Percentiles rank a stretch among this genome's conserved stretches.
These are phyloP conservation scores for Agrilus mali DNA, from an alignment of 2,888 invertebrate species.

Conservation along the genomic window DNA sequence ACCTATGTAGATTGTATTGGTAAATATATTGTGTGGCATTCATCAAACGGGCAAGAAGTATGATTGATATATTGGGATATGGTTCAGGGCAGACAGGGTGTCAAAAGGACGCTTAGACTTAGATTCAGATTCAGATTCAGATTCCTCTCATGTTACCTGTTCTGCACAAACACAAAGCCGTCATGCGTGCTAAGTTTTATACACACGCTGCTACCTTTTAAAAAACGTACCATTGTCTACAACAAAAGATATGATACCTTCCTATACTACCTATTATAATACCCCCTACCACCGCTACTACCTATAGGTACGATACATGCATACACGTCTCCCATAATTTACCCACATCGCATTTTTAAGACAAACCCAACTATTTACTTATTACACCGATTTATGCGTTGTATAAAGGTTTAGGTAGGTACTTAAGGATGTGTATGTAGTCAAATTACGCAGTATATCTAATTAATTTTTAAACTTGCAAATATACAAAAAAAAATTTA, in stretches of 20 bases:
- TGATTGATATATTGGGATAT: slow-evolving; percentile 34
- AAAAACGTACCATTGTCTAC: slow-evolving; percentile 25
- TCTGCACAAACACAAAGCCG: slow-evolving; percentile 28
- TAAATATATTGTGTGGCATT: no score
- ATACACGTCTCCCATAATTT: not conserved
- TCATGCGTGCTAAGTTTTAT: slow-evolving; percentile 27
- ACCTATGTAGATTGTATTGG: no score
- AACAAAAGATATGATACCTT: slow-evolving; percentile 20
- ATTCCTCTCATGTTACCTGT: slow-evolving; percentile 26
- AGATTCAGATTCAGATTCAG: slow-evolving; percentile 12
- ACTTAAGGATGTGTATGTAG: no score
- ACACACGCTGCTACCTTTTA: slow-evolving; percentile 22
- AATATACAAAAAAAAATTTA: no score
- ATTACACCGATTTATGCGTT: no score
- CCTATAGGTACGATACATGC: no score
- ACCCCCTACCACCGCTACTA: slow-evolving; percentile 2
- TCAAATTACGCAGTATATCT: no score
- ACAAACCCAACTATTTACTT: not conserved
- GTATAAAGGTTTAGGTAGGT: no score
- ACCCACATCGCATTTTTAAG: not conserved
- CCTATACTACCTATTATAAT: slow-evolving; percentile 6
- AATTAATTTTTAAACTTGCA: no score
- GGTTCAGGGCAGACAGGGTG: slow-evolving; percentile 16
- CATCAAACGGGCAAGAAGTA: slow-evolving; percentile 28
- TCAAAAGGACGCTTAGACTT: slow-evolving; percentile 10